Base-by-base conservation (phyloP, 92 coral and sea anemone genomes). In the Siderastrea radians region DNA sequence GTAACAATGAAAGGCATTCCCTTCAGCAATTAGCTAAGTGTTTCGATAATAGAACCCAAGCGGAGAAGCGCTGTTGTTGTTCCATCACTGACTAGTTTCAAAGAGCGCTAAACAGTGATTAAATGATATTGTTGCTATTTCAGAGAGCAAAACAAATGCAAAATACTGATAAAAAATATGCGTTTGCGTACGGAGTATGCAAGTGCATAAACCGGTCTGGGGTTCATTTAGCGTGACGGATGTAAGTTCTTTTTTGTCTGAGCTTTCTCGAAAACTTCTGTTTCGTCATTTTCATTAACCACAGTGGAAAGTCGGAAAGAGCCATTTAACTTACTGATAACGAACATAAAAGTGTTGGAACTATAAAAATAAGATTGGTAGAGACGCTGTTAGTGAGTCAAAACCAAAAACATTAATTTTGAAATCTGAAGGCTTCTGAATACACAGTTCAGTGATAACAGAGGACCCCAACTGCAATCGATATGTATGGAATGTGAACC, bases 1-100 rank as follows among this genome's bases (percentile, higher is more conserved):
- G 43, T 26, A 60, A 59, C 70, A 73, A 82, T 84, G 62, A 84
- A 84, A 63, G 80, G 78, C 57, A 61, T 73, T 64, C 59, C 48
- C 51, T 12, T 38, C 65, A 82, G 59, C 51, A 66, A 68, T 55
- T 57, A 73, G 14, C 15, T 17, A 10, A 26, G 12, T 49, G 9
- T 10, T 38, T 49, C 64, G 87, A 60, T 52, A 84, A 72, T 55
- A 51, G 71, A 51, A 61, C 3, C 52, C 87, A 74, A 51, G 63
- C 52, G 49, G 80, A 17, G 87, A 61, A 58, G 60, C 7, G 38
- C 50, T 73, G 73, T 74, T 84, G 47, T 4, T 6, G 7, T 68
- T 17, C 17, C 45, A 16, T 9, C 7, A 17, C n/a, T 16, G 12
- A 58, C 63, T 57, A 53, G 59, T 14, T 10, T 12, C 46, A 55